Evolutionary conservation across 30 jellyfish, hydroid and myxozoan genomes (phyloP).

Genomic region (Morbakka virulenta): DNA sequence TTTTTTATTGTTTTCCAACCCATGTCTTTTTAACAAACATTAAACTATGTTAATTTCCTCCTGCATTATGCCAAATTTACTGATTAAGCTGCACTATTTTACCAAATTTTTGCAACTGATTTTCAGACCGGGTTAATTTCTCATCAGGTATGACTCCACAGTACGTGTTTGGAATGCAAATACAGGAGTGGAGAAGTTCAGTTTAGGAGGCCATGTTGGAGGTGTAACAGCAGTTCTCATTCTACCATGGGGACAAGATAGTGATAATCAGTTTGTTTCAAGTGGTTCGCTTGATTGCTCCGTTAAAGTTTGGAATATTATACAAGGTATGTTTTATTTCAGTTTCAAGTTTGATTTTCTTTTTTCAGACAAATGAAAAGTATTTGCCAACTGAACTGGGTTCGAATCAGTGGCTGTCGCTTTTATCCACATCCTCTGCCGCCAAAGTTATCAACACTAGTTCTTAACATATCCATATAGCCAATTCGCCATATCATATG

Average conservation of each 20-base stretch:
- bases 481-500: too few species aligned
- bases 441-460: too few species aligned
- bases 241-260: slow-evolving; percentile 11
- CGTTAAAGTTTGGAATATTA: slow-evolving; percentile 78
- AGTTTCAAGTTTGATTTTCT: background rate
- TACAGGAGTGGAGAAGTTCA: slow-evolving; percentile 58
- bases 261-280: slow-evolving; percentile 2
- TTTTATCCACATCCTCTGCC: too few species aligned
- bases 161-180: slow-evolving; percentile 71
- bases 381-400: background rate
- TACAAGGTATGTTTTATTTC: slow-evolving; percentile 51
- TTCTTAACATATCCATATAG: too few species aligned
- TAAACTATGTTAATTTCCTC: too few species aligned
- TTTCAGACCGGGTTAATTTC: too few species aligned
- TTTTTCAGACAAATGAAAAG: background rate
- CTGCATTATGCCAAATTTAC: too few species aligned
- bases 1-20: too few species aligned
- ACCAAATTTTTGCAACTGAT: too few species aligned
- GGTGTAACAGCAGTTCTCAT: slow-evolving; percentile 68
- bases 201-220: slow-evolving; percentile 97
- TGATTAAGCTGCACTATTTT: too few species aligned
- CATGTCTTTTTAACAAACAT: too few species aligned
- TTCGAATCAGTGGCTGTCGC: background rate
- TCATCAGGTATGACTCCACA: slow-evolving; percentile 83
- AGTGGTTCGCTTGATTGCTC: slow-evolving; percentile 88